Evolutionary conservation across 1,140 invertebrate genomes (phyloP), one percentile per base, ranked within the genome.

Genomic region (Thaumetopoea pityocampa): DNA sequence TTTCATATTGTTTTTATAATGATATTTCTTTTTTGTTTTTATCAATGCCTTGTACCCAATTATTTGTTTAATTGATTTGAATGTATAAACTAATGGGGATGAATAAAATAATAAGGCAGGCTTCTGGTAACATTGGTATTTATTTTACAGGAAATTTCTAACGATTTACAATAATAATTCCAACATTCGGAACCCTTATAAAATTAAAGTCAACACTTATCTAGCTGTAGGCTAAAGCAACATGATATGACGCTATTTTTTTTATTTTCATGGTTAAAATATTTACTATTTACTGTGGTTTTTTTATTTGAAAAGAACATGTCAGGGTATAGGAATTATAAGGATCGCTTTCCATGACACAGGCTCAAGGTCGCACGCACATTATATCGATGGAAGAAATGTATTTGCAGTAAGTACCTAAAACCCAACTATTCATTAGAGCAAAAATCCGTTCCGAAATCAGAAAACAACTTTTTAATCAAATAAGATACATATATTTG

Each of bases 131-230:
- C 78, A 80, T 79, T 79, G 69, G 78, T 70, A 80, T 78, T 82
- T 78, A 77, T 63, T 80, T 83, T 79, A 83, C 73, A 77, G 69
- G 74, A 80, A 76, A 67, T 62, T 65, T 67, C 79, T 83, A 83
- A 83, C 73, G 76, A 72, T 80, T 80, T 71, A 83, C 78, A 72
- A 77, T 64, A 55, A 54, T 80, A 74, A 74, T 72, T 67, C 66
- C 67, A 60, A 69, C 60, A 51, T 61, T 16, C 58, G 71, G 72
- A 77, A 74, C 65, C 48, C 61, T 80, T 77, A 71, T 49, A 74
- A 80, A 80, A 77, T 70, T 68, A 82, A 76, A 70, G 62, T 80
- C 67, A 83, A 80, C 76, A 74, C 71, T 79, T 83, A 82, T 48
- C 67, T 82, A 76, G 57, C 54, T 51, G 50, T 52, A 65, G 54